Percentiles rank a stretch among this genome's conserved stretches.
Conservation (phyloP, 2,888 invertebrate genomes). For the Quadriops clusia region DNA sequence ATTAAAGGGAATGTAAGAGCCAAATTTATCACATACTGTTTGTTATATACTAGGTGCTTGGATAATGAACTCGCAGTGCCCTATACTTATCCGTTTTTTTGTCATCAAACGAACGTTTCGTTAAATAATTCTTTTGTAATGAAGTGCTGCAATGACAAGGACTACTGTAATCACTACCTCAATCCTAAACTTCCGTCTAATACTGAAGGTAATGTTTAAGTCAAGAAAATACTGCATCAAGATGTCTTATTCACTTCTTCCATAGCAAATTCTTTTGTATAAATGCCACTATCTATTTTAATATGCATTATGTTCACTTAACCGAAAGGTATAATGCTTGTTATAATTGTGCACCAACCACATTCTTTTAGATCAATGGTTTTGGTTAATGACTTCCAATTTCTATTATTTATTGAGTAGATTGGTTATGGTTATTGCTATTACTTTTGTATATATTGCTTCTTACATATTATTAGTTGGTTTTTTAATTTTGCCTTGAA, state of each 20-base stretch:
- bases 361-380: no score
- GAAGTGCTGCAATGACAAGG: constrained; percentile 67
- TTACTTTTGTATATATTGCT: no score
- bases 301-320: no score
- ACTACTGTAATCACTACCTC: constrained; percentile 63
- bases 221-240: neutral
- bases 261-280: neutral
- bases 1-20: no score
- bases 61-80: constrained; percentile 60
- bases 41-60: constrained; percentile 79
- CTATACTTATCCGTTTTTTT: constrained; percentile 70
- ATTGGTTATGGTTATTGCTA: no score
- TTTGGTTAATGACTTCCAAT: no score
- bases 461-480: no score
- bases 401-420: no score
- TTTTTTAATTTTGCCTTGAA: no score
- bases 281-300: constrained; percentile 2
- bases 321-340: no score
- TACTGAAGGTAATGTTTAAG: constrained; percentile 49
- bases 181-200: constrained; percentile 54
- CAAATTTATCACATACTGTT: constrained; percentile 42
- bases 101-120: constrained; percentile 57
- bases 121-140: constrained; percentile 67
- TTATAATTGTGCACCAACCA: no score
- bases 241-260: constrained; percentile 5